phyloP scores from a whole-genome alignment of 2,797 vertebrate species.

The Leuciscus waleckii region DNA sequence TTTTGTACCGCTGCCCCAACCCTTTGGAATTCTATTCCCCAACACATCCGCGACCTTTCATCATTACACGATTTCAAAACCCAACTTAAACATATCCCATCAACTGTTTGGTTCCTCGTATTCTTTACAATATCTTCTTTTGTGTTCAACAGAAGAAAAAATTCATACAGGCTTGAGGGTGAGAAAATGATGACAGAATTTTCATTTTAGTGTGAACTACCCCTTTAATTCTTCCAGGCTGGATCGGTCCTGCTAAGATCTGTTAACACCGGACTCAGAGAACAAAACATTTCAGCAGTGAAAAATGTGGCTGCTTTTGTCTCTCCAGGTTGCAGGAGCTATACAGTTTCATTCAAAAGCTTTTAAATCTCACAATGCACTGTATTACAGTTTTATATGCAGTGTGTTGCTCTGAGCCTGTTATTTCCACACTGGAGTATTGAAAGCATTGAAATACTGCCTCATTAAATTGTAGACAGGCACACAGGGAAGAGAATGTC shows the following conservation, averaged over 20 bases:
- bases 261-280: slow-evolving; percentile 14
- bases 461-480: slow-evolving; percentile 38
- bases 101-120: too few species aligned
- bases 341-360: slow-evolving; percentile 49
- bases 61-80: too few species aligned
- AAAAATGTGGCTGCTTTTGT: slow-evolving; percentile 33
- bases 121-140: too few species aligned
- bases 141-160: too few species aligned
- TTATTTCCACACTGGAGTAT: slow-evolving; percentile 40
- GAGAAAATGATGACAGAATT: too few species aligned
- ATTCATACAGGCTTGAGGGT: too few species aligned
- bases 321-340: slow-evolving; percentile 30
- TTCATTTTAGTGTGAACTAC: too few species aligned
- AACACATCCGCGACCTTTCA: too few species aligned
- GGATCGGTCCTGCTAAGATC: slow-evolving; percentile 17
- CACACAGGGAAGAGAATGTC: slow-evolving; percentile 35
- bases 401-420: slow-evolving; percentile 32
- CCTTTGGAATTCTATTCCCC: too few species aligned
- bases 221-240: neutral
- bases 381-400: slow-evolving; percentile 46
- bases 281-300: slow-evolving; percentile 36
- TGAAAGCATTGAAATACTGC: slow-evolving; percentile 43
- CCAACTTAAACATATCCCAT: too few species aligned
- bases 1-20: too few species aligned
- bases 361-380: slow-evolving; percentile 49